phyloP scores from a whole-genome alignment of 2,888 invertebrate species.

The Gymnosoma rotundatum region DNA sequence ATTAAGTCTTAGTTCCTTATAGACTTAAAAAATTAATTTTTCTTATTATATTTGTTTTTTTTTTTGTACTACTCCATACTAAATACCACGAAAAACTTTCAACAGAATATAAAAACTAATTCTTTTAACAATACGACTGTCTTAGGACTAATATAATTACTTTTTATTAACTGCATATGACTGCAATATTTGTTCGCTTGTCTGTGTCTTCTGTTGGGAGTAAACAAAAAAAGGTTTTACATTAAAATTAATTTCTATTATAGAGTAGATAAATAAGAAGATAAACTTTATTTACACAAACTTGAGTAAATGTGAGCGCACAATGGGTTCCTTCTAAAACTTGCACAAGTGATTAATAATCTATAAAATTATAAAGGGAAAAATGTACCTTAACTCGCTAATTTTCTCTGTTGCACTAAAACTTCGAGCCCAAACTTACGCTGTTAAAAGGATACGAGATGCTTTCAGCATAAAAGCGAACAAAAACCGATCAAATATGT shows the following conservation, averaged over 20 bases:
- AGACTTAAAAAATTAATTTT: not conserved
- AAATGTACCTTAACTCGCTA: no score
- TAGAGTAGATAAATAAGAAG: slow-evolving; percentile 7
- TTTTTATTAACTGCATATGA: slow-evolving; percentile 48
- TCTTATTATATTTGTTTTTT: not conserved
- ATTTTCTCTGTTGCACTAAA: no score
- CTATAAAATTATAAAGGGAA: not conserved
- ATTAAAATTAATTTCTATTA: slow-evolving; percentile 20
- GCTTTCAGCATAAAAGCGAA: no score
- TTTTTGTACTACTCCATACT: not conserved
- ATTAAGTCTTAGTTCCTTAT: no score
- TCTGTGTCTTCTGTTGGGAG: not conserved
- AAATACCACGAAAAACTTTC: slow-evolving; percentile 40
- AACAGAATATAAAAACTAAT: slow-evolving; percentile 58
- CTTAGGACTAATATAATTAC: slow-evolving; percentile 46
- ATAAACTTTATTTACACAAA: not conserved
- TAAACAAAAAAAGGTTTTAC: not conserved
- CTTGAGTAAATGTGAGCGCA: not conserved
- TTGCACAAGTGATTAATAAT: not conserved
- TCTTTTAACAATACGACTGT: slow-evolving; percentile 57
- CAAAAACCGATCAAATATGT: no score
- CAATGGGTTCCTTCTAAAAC: not conserved
- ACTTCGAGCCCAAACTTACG: no score
- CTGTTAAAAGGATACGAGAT: no score
- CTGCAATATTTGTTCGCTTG: slow-evolving; percentile 1